phyloP scores from a whole-genome alignment of 1,140 invertebrate genomes.

The Piezodorus guildinii region DNA sequence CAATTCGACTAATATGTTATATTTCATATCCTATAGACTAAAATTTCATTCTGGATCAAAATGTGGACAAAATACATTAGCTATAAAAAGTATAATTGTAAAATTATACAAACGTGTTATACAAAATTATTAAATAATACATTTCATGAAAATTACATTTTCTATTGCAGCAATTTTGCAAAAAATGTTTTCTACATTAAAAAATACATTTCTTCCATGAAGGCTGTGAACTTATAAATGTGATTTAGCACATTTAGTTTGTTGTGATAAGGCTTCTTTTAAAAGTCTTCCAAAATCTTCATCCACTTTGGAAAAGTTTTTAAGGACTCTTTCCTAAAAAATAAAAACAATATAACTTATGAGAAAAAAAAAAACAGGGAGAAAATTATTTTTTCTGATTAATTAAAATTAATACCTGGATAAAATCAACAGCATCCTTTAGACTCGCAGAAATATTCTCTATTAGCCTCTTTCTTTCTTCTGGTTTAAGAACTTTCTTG shows the following conservation, averaged over 20 bases:
- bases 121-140: too few species aligned
- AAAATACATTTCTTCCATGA: too few species aligned
- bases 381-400: neutral
- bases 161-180: too few species aligned
- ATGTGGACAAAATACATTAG: too few species aligned
- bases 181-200: too few species aligned
- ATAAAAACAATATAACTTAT: neutral
- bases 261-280: constrained; percentile 41
- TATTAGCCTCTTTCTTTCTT: constrained; percentile 57
- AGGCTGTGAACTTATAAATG: constrained; percentile 15
- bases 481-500: constrained; percentile 60
- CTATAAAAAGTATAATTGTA: too few species aligned
- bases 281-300: constrained; percentile 52
- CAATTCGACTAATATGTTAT: too few species aligned
- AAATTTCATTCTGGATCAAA: too few species aligned
- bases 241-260: constrained; percentile 4
- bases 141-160: too few species aligned
- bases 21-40: too few species aligned
- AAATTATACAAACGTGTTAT: too few species aligned
- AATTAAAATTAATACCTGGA: constrained; percentile 46
- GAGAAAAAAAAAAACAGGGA: neutral
- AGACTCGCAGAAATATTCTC: constrained; percentile 71
- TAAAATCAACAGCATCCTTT: constrained; percentile 67
- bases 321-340: constrained; percentile 51
- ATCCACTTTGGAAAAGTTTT: constrained; percentile 56